Evolutionary conservation across 2,888 invertebrate genomes (phyloP), one percentile per base, ranked within the genome.

Genomic region (Cheilosia variabilis): DNA sequence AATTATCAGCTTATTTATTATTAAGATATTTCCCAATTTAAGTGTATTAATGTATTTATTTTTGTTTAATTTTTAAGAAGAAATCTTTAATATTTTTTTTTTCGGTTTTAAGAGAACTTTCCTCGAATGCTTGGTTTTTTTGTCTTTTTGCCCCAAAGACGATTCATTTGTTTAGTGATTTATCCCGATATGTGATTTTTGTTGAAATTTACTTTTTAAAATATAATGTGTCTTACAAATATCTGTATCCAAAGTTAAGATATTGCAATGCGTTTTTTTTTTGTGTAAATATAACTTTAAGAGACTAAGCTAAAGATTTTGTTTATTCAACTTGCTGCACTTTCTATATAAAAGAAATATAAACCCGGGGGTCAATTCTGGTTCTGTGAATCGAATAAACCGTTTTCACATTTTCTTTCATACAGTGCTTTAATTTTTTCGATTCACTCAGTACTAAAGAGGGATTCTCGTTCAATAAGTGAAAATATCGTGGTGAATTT

Each of bases 291-390:
- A 17, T 17, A 24, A 17, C 24, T 15, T 68, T 37, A 31, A 57
- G n/a, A 1, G 10, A 65, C 52, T 65, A 41, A 37, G 65, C 52
- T n/a, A 52, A 15, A 6, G 22, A 4, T 22, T 52, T 15, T 15
- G 17, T 55, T 55, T n/a, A 31, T 34, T 73, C 69, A 75, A 81
- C 81, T 81, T 81, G 75, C 81, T 81, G 80, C 81, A 76, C 43
- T 34, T 31, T 45, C 6, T 55, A 13, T 63, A 4, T 62, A n/a
- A 19, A 24, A 22, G 6, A 19, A 22, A 34, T 7, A n/a, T n/a
- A 27, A n/a, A n/a, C n/a, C n/a, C n/a, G n/a, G n/a, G n/a, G n/a
- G n/a, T n/a, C n/a, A n/a, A n/a, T n/a, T n/a, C n/a, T n/a, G n/a
- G n/a, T n/a, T n/a, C n/a, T n/a, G n/a, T n/a, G n/a, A n/a, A n/a